These are phyloP conservation scores for Euphonia xanthogaster DNA, from an alignment of 2,797 vertebrate genomes.

Conservation along the genomic window DNA sequence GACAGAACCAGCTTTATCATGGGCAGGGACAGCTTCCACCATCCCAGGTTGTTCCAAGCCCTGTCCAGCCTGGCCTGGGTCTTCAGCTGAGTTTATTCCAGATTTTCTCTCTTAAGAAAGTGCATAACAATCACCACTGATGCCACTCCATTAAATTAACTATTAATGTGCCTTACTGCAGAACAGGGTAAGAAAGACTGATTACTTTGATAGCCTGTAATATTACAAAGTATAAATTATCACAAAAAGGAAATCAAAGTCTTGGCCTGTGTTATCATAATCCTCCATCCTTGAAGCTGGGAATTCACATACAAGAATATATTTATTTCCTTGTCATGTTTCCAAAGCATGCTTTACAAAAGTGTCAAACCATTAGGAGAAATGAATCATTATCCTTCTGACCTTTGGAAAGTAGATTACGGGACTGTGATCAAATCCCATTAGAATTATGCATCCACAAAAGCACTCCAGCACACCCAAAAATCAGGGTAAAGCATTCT, in stretches of 20 bases:
- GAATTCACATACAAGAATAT: not conserved
- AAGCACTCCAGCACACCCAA: not conserved
- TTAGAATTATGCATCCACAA: not conserved
- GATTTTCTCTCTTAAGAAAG: too few species aligned
- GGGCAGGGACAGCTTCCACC: too few species aligned
- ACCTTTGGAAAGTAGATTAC: not conserved
- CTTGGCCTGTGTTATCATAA: not conserved
- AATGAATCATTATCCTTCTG: not conserved
- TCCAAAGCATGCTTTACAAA: not conserved
- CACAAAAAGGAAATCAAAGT: not conserved
- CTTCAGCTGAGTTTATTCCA: too few species aligned
- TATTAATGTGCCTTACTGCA: not conserved
- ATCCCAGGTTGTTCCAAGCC: too few species aligned
- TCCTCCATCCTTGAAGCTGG: not conserved
- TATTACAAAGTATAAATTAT: not conserved
- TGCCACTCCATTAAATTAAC: not conserved
- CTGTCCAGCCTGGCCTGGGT: too few species aligned
- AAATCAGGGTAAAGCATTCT: not conserved
- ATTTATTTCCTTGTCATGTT: not conserved
- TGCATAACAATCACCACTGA: too few species aligned
- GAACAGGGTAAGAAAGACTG: not conserved
- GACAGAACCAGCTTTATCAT: not conserved
- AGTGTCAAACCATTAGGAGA: not conserved
- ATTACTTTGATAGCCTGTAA: not conserved
- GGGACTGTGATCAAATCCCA: not conserved